Percentiles rank a stretch among this genome's conserved stretches.
Evolutionary conservation across 2,113 vertebrate genomes (phyloP).

Genomic region (Eulacestoma nigropectus): DNA sequence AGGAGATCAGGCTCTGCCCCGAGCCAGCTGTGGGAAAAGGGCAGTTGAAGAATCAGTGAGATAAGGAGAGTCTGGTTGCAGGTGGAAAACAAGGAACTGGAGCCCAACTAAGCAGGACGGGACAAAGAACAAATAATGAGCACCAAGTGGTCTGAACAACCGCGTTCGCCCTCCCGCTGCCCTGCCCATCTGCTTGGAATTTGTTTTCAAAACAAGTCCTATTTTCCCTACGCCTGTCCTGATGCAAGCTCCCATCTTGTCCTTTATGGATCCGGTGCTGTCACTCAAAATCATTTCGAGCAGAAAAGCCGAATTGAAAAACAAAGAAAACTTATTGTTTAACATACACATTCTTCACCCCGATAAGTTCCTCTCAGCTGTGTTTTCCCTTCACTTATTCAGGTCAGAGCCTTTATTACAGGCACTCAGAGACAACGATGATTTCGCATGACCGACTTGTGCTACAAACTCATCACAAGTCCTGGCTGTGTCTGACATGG

Average conservation of each 20-base stretch:
- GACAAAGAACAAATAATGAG: background rate
- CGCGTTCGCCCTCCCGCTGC: background rate
- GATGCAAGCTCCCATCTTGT: background rate
- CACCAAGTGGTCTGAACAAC: background rate
- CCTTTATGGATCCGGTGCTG: background rate
- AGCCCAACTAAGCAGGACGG: background rate
- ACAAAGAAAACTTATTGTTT: background rate
- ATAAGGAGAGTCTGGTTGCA: background rate
- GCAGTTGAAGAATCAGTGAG: background rate
- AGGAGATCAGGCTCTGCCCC: background rate
- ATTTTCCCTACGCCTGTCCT: background rate
- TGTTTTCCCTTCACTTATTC: background rate
- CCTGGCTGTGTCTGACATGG: background rate
- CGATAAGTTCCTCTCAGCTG: background rate
- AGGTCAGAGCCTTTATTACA: background rate
- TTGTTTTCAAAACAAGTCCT: conserved; percentile 3
- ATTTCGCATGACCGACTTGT: background rate
- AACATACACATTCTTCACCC: background rate
- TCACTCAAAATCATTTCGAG: background rate
- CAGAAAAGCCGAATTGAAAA: background rate
- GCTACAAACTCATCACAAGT: background rate
- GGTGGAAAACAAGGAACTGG: conserved; percentile 9
- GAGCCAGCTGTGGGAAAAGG: background rate
- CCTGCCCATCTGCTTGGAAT: conserved; percentile 37
- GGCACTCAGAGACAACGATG: background rate